Percentiles rank a stretch among this genome's conserved stretches.
Evolutionary conservation across 2,888 invertebrate species (phyloP).

Genomic region (Tuberolachnus salignus): DNA sequence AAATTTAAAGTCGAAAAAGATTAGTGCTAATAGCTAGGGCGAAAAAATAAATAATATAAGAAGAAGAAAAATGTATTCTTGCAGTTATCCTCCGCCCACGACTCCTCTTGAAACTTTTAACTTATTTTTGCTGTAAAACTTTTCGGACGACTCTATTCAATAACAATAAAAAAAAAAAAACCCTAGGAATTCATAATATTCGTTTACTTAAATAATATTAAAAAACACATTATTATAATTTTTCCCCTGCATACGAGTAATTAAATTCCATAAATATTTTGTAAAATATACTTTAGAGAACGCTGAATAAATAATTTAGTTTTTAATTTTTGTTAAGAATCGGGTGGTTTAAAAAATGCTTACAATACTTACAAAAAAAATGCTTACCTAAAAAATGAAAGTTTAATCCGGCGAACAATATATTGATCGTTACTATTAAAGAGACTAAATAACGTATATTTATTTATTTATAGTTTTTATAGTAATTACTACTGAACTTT

Average conservation of each 20-base stretch:
- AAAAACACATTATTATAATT: conserved; percentile 20
- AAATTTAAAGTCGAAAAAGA: conserved; percentile 41
- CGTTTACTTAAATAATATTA: conserved; percentile 27
- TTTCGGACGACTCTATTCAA: conserved; percentile 9
- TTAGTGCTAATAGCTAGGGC: conserved; percentile 2
- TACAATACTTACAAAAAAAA: too few relatives aligned
- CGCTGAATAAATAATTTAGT: too few relatives aligned
- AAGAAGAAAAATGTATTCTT: conserved; percentile 35
- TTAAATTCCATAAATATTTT: conserved; percentile 24
- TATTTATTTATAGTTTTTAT: too few relatives aligned
- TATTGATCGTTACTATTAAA: too few relatives aligned
- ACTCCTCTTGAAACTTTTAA: conserved; percentile 38
- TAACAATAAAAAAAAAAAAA: conserved; percentile 21
- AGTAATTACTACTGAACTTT: too few relatives aligned
- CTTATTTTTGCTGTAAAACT: conserved; percentile 30
- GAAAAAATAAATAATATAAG: conserved; percentile 36
- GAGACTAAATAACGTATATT: too few relatives aligned
- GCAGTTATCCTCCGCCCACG: too few relatives aligned
- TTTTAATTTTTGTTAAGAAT: too few relatives aligned
- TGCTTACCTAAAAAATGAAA: too few relatives aligned
- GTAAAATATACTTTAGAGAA: background rate
- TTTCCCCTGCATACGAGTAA: background rate
- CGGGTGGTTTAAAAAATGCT: too few relatives aligned
- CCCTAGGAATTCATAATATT: conserved; percentile 31
- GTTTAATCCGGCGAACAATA: too few relatives aligned